These are phyloP conservation scores for Notothenia rossii DNA, from an alignment of 2,113 vertebrate species.

Conservation along the genomic window DNA sequence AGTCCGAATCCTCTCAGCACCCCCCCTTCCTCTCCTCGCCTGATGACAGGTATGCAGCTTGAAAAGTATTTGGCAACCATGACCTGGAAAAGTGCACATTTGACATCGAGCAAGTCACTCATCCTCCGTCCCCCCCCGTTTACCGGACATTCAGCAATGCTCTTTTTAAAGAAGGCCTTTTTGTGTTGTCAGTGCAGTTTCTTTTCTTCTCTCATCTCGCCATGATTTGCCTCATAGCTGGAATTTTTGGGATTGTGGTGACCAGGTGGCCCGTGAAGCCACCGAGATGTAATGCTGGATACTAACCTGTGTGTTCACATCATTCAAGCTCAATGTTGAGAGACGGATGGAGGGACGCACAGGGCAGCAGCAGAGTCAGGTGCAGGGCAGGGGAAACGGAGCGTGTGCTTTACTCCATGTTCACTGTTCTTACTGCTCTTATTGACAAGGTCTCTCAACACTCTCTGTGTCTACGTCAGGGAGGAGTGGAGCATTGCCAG, in stretches of 20 bases:
- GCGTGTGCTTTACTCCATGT: not conserved
- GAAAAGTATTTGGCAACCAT: constrained; percentile 71
- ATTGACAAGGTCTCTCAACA: constrained; percentile 1
- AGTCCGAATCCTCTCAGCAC: constrained; percentile 52
- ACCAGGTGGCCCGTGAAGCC: constrained; percentile 70
- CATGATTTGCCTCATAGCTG: constrained; percentile 59
- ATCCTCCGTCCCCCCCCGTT: constrained; percentile 42
- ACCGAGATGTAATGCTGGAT: constrained; percentile 47
- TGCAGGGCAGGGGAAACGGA: constrained; percentile 9
- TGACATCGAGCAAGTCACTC: constrained; percentile 69
- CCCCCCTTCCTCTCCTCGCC: not conserved
- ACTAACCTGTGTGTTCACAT: constrained; percentile 22
- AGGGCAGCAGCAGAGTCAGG: not conserved
- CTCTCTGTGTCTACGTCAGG: not conserved
- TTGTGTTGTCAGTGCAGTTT: constrained; percentile 31
- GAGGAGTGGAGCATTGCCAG: not conserved
- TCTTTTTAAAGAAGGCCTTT: constrained; percentile 42
- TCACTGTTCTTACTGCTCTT: not conserved
- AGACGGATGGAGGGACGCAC: constrained; percentile 31
- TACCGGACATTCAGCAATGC: constrained; percentile 18
- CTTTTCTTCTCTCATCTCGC: constrained; percentile 54
- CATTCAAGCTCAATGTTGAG: constrained; percentile 49
- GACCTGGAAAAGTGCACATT: constrained; percentile 72
- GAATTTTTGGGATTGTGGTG: constrained; percentile 72
- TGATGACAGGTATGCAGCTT: constrained; percentile 65